Percentiles rank a stretch among this genome's conserved stretches.
Conservation (phyloP, 64 coral and sea anemone genomes). For the Montipora cactus region DNA sequence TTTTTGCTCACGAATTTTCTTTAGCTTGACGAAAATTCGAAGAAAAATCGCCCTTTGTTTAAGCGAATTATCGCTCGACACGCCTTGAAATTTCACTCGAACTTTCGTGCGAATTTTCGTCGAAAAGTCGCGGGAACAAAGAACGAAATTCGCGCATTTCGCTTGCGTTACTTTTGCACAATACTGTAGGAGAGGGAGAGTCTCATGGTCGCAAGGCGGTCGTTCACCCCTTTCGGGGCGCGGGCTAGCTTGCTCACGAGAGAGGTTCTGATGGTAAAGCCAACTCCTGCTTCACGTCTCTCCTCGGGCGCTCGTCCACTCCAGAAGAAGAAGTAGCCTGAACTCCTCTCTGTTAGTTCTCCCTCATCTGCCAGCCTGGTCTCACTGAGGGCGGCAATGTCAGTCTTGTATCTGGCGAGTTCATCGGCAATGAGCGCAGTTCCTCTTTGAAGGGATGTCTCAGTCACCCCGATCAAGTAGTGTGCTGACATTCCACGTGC, state of each 20-base stretch:
- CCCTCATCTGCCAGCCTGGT: not conserved
- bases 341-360: not conserved
- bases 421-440: slow-evolving; percentile 40
- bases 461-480: not conserved
- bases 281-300: not conserved
- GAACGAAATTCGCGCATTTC: no score
- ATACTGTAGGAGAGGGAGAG: not conserved
- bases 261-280: not conserved
- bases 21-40: no score
- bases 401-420: not conserved
- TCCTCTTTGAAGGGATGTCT: slow-evolving; percentile 33
- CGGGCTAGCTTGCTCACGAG: not conserved
- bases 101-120: no score
- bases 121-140: no score
- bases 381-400: not conserved
- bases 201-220: not conserved
- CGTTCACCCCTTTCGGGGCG: not conserved
- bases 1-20: no score
- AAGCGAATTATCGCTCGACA: no score
- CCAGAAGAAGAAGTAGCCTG: not conserved
- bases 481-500: slow-evolving; percentile 5
- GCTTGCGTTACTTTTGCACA: no score
- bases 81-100: no score
- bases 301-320: not conserved
- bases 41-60: no score